These are phyloP conservation scores for Cossypha caffra DNA, from an alignment of 2,797 vertebrate genomes.

Conservation along the genomic window DNA sequence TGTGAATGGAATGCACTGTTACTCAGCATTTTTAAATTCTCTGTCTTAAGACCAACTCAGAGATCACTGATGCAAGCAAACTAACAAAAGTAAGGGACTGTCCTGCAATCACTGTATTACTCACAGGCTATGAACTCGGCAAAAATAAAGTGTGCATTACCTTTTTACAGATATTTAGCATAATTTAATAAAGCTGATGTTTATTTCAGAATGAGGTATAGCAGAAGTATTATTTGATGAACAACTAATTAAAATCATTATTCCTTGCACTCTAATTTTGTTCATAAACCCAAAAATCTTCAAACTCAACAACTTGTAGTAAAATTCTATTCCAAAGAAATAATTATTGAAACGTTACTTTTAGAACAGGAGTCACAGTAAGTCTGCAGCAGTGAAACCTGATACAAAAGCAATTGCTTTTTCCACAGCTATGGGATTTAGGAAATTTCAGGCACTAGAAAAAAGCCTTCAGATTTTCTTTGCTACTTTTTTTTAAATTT, in stretches of 20 bases:
- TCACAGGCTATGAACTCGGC: neutral
- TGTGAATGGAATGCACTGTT: neutral
- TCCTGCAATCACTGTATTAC: neutral
- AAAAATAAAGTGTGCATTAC: neutral
- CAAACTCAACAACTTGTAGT: neutral
- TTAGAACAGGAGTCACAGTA: constrained; percentile 31
- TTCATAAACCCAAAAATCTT: neutral
- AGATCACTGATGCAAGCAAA: neutral
- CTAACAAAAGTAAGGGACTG: neutral
- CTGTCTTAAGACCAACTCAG: neutral
- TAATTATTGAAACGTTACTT: constrained; percentile 3
- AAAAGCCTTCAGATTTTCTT: neutral
- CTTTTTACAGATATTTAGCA: neutral
- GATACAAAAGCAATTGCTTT: constrained; percentile 20
- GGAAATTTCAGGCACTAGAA: constrained; percentile 21
- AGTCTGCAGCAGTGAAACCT: neutral
- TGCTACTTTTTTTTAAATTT: neutral
- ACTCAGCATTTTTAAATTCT: neutral
- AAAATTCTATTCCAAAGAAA: neutral
- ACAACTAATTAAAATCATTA: neutral
- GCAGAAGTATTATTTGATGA: neutral
- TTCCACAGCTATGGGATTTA: neutral
- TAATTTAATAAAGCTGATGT: neutral
- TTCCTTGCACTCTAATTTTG: neutral
- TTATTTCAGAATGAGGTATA: neutral